phyloP scores from a whole-genome alignment of 1,140 invertebrate species.

The Solenopsis invicta region DNA sequence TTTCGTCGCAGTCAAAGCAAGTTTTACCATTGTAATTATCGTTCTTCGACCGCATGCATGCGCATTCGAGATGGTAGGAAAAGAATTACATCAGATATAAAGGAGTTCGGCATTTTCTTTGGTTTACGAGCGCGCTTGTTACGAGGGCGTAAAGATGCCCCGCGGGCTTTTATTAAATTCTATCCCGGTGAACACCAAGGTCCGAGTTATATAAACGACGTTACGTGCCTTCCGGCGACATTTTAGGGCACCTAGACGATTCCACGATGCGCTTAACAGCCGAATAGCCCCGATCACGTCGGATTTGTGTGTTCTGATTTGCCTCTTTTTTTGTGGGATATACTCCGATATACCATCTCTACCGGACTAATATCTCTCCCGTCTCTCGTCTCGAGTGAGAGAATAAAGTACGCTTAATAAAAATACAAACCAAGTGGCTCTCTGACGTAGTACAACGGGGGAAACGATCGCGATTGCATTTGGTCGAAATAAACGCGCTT shows the following conservation, averaged over 20 bases:
- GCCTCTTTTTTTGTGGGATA: neutral
- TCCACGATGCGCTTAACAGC: constrained; percentile 29
- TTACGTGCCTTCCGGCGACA: constrained; percentile 60
- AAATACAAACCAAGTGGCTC: constrained; percentile 1
- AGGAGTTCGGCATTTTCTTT: constrained; percentile 63
- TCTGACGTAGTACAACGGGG: neutral
- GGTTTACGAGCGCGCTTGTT: constrained; percentile 70
- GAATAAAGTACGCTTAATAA: constrained; percentile 16
- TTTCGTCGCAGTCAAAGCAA: constrained; percentile 26
- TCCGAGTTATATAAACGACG: constrained; percentile 66
- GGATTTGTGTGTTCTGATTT: constrained; percentile 56
- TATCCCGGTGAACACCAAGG: constrained; percentile 50
- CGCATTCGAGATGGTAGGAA: constrained; percentile 36
- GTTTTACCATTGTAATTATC: constrained; percentile 63
- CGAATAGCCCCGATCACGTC: constrained; percentile 46
- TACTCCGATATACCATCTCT: too few relatives aligned
- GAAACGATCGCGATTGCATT: neutral
- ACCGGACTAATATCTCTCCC: too few relatives aligned
- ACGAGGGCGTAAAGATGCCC: constrained; percentile 70
- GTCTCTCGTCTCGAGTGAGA: neutral
- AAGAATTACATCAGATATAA: constrained; percentile 43
- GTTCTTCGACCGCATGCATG: constrained; percentile 28
- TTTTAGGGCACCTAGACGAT: constrained; percentile 60
- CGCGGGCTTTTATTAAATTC: constrained; percentile 74
- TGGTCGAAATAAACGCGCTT: neutral